These are phyloP conservation scores for Drosophila biarmipes DNA, from an alignment of 1,140 invertebrate species.

Conservation along the genomic window DNA sequence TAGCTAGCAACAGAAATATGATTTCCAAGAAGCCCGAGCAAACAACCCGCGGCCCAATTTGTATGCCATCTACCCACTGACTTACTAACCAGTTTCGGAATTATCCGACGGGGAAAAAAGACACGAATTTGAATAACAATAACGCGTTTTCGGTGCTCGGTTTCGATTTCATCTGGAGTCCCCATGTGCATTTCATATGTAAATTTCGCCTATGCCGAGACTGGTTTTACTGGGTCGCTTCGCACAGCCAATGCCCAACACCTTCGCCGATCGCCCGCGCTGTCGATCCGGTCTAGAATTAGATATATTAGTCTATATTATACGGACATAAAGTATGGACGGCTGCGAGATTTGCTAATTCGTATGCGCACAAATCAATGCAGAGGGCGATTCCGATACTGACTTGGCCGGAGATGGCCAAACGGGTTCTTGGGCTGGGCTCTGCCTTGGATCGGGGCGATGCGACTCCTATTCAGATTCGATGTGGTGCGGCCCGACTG, in stretches of 20 bases:
- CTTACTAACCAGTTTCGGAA: conserved; percentile 78
- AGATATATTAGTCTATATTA: conserved; percentile 60
- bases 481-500: conserved; percentile 35
- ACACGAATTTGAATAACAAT: conserved; percentile 73
- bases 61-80: conserved; percentile 75
- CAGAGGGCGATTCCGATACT: conserved; percentile 12
- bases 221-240: conserved; percentile 48
- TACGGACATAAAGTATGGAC: conserved; percentile 43
- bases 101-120: conserved; percentile 50
- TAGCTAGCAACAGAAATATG: conserved; percentile 55
- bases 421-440: conserved; percentile 39
- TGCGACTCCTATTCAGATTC: not conserved
- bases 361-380: conserved; percentile 61
- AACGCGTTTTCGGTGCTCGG: conserved; percentile 72
- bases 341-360: conserved; percentile 54
- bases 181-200: conserved; percentile 69
- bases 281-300: conserved; percentile 69
- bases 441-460: not conserved
- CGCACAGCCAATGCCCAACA: too few relatives aligned
- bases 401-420: conserved; percentile 24
- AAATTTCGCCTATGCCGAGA: conserved; percentile 59
- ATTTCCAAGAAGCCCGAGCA: conserved; percentile 14
- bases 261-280: conserved; percentile 31
- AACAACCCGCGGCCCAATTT: conserved; percentile 54
- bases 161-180: conserved; percentile 72